Conservation (phyloP, 2,797 vertebrate genomes). For the Sardinella longiceps region DNA sequence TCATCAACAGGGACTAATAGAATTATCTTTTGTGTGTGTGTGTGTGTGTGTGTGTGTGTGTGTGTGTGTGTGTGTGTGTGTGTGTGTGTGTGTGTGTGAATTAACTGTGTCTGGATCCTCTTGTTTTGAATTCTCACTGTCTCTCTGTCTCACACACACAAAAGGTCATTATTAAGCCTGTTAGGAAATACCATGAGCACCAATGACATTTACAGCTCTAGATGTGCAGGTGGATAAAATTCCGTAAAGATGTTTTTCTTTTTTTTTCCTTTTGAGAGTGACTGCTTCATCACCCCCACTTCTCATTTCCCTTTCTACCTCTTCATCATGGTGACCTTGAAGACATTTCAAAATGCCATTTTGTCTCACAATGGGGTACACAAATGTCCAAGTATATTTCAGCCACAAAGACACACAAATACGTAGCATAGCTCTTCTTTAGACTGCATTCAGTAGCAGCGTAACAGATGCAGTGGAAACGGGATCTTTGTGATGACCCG, state of each 20-base stretch:
- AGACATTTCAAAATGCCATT: background rate
- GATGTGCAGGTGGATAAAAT: background rate
- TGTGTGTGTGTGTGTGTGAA: background rate
- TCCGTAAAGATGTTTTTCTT: background rate
- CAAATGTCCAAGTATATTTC: background rate
- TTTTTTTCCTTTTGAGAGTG: background rate
- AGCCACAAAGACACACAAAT: background rate
- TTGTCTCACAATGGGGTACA: background rate
- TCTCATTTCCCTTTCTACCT: background rate
- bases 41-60: slow-evolving; percentile 16
- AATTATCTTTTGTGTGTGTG: background rate
- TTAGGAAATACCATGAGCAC: background rate
- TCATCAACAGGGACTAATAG: background rate
- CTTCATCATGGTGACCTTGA: background rate
- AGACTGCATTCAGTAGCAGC: background rate
- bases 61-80: background rate
- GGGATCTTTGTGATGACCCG: background rate
- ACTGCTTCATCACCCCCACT: background rate
- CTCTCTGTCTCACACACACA: background rate
- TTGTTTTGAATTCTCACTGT: background rate
- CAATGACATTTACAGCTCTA: background rate
- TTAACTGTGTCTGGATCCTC: background rate
- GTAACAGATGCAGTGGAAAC: background rate
- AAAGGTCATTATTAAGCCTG: background rate
- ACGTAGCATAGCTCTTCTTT: background rate